Evolutionary conservation across 2,113 vertebrate species (phyloP).

Genomic region (Serinus canaria): DNA sequence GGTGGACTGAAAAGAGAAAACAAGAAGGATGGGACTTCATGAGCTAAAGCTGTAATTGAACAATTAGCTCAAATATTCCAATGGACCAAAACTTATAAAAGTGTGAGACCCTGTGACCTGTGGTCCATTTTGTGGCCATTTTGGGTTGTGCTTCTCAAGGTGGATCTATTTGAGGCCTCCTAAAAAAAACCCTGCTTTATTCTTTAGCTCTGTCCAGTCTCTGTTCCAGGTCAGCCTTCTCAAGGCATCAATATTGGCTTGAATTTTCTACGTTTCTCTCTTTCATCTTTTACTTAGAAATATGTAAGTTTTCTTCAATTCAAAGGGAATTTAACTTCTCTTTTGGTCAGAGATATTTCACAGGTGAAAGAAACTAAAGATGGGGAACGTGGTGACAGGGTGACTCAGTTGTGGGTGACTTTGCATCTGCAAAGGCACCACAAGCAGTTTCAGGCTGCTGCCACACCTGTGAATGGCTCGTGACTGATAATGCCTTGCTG

Average conservation of each 20-base stretch:
- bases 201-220: not conserved
- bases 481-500: fast-evolving
- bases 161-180: not conserved
- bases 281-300: not conserved
- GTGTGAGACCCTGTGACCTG: not conserved
- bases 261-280: not conserved
- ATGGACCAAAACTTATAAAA: not conserved
- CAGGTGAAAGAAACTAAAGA: not conserved
- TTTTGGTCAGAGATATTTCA: not conserved
- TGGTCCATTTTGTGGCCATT: not conserved
- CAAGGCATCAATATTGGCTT: not conserved
- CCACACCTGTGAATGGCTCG: not conserved
- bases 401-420: not conserved
- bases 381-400: not conserved
- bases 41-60: not conserved
- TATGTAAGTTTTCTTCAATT: not conserved
- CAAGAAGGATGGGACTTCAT: not conserved
- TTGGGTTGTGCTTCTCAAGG: not conserved
- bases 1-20: not conserved
- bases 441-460: not conserved
- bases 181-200: not conserved
- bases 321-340: not conserved
- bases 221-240: not conserved
- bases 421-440: not conserved
- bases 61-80: not conserved